phyloP scores from a whole-genome alignment of 1,140 invertebrate genomes.

The Caenorhabditis latens region DNA sequence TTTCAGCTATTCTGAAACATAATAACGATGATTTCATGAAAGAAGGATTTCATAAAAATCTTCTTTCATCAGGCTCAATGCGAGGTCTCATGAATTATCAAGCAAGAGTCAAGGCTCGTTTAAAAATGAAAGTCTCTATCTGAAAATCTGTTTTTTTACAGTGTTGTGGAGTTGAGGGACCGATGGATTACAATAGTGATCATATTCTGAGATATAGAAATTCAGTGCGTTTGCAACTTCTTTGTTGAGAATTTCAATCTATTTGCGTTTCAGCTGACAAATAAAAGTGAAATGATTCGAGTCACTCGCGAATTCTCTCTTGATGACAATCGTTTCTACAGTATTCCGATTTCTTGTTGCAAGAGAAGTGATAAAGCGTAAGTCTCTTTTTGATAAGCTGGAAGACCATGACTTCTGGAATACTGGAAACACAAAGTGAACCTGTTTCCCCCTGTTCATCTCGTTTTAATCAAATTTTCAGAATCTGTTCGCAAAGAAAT shows the following conservation, averaged over 20 bases:
- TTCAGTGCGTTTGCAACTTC: background rate
- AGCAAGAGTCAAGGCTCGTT: background rate
- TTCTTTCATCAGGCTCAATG: slow-evolving; percentile 1
- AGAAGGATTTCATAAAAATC: slow-evolving; percentile 2
- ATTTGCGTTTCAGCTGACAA: background rate
- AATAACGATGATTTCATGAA: slow-evolving; percentile 11
- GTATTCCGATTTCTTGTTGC: slow-evolving; percentile 33
- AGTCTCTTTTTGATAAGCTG: background rate
- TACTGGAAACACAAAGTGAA: too few species aligned
- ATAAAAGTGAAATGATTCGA: background rate
- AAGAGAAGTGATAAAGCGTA: background rate
- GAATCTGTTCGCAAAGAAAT: slow-evolving; percentile 9
- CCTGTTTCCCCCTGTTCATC: too few species aligned
- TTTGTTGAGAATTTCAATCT: background rate
- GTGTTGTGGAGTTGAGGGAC: slow-evolving; percentile 20
- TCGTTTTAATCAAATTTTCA: background rate
- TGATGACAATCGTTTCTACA: background rate
- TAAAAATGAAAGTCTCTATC: too few species aligned
- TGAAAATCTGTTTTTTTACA: too few species aligned
- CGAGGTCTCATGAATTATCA: background rate
- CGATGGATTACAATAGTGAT: background rate
- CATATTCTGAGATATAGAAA: background rate
- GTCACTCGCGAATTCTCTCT: background rate
- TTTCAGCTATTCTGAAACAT: background rate
- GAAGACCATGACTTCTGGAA: background rate